Evolutionary conservation across 2,888 invertebrate genomes (phyloP).

Genomic region (Drosophila dives): DNA sequence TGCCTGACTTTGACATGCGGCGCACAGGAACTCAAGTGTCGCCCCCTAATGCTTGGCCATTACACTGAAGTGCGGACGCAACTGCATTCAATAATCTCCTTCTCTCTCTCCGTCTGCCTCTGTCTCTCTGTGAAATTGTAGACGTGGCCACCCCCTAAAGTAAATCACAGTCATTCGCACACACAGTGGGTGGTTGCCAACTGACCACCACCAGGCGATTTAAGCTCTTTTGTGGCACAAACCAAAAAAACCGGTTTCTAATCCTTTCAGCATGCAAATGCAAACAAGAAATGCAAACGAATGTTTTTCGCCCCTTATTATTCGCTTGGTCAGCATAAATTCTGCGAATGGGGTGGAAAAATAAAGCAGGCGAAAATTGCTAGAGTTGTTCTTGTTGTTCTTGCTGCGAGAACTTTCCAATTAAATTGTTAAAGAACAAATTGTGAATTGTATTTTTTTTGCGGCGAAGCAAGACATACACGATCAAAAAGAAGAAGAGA

Average conservation of each 20-base stretch:
- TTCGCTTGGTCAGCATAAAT: constrained; percentile 52
- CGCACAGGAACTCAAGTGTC: constrained; percentile 65
- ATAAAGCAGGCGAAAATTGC: constrained; percentile 24
- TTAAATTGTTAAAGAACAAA: constrained; percentile 27
- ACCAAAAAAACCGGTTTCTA: constrained; percentile 68
- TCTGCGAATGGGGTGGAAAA: constrained; percentile 41
- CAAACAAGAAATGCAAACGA: constrained; percentile 54
- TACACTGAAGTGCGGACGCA: constrained; percentile 57
- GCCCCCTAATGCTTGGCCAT: constrained; percentile 71
- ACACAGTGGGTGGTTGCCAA: constrained; percentile 23
- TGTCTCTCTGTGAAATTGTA: constrained; percentile 34
- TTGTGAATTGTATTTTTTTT: constrained; percentile 14
- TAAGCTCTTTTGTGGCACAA: constrained; percentile 56
- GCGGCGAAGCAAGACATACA: constrained; percentile 25
- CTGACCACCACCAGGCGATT: constrained; percentile 55
- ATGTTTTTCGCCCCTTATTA: constrained; percentile 21
- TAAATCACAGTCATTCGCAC: constrained; percentile 60
- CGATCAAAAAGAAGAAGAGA: constrained; percentile 38
- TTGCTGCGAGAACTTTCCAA: constrained; percentile 21
- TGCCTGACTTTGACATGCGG: constrained; percentile 68
- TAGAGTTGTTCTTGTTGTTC: constrained; percentile 3
- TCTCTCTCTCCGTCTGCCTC: not conserved
- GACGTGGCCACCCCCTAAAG: constrained; percentile 55
- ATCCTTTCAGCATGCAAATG: constrained; percentile 68
- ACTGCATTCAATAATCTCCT: constrained; percentile 30